Percentiles rank a stretch among this genome's conserved stretches.
Conservation (phyloP, 1,140 invertebrate species). For the Mycetomoellerius zeteki region DNA sequence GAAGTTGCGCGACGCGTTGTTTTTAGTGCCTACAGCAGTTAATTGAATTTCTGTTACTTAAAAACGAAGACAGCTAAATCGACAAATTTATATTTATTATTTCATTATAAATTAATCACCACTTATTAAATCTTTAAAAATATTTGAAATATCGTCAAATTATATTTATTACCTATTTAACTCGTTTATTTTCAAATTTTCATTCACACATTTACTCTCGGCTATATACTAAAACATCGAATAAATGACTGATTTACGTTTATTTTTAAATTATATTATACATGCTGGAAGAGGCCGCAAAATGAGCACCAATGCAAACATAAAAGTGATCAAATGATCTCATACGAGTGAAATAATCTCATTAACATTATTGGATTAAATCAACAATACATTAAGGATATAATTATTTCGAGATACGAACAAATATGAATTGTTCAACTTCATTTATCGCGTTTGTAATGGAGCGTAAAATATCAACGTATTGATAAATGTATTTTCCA, state of each 20-base stretch:
- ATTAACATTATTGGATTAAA: conserved; percentile 52
- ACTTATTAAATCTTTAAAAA: not conserved
- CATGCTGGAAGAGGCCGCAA: not conserved
- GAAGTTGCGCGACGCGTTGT: not conserved
- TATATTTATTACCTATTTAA: not conserved
- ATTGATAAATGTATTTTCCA: not conserved
- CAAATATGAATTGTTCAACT: conserved; percentile 3
- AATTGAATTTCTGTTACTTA: conserved; percentile 31
- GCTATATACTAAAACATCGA: not conserved
- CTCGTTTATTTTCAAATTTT: conserved; percentile 7
- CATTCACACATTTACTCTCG: not conserved
- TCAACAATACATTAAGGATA: conserved; percentile 35
- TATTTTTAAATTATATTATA: conserved; percentile 25
- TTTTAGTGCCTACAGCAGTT: conserved; percentile 34
- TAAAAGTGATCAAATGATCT: conserved; percentile 9
- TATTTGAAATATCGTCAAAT: not conserved
- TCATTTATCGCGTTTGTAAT: conserved; percentile 32
- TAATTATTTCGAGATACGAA: conserved; percentile 19
- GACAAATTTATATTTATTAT: conserved; percentile 17
- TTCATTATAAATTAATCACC: conserved; percentile 1
- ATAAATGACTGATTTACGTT: conserved; percentile 22
- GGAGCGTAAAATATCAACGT: conserved; percentile 17
- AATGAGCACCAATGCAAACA: not conserved
- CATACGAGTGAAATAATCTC: conserved; percentile 14
- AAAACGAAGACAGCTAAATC: not conserved